Base-by-base conservation (phyloP, 2,888 invertebrate genomes). In the Julus scandinavius region DNA sequence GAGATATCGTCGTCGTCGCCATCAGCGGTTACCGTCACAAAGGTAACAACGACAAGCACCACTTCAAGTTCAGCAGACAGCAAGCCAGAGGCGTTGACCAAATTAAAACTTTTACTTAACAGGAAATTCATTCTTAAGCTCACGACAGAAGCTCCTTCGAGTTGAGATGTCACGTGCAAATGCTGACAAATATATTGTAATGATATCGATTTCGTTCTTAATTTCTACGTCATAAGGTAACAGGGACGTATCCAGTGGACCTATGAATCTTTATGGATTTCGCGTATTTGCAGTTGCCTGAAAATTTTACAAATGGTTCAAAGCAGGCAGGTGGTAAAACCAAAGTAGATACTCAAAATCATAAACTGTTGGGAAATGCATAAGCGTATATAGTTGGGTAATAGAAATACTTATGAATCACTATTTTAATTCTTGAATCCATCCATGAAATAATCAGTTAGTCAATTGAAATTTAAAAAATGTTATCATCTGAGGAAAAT, bases 111-210 rank as follows among this genome's bases (percentile, higher is more conserved):
- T 54, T 58, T 88, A 17, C 50, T 88, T 11, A 88, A 85, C 54
- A 45, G 88, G 17, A 88, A 88, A 40, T 88, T 88, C 17, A 58
- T 88, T 40, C 41, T 88, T 49, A 88, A 88, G 84, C 50, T 41
- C 9, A 87, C 87, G 41, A 87, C 87, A 38, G 87, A 87, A 17
- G 41, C 54, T 11, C 87, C 87, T 85, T 20, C 45, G 41, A 72
- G 29, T 72, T 29, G 29, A 72, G 20, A 2, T 13, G 3, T 38
- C 38, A 13, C 38, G 80, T 80, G 1, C 38, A 54, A 54, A 40
- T 40, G 45, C 45, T 29, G 38, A 13, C 5, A 80, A 80, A 80
- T 7, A 80, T 80, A 80, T 15, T 80, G 80, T 54, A 54, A 54
- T 54, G 54, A 54, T 54, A 54, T 80, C 38, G 38, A 38, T 80